Percentiles rank a stretch among this genome's conserved stretches.
Evolutionary conservation across 2,113 vertebrate species (phyloP).

Genomic region (Silurus meridionalis): DNA sequence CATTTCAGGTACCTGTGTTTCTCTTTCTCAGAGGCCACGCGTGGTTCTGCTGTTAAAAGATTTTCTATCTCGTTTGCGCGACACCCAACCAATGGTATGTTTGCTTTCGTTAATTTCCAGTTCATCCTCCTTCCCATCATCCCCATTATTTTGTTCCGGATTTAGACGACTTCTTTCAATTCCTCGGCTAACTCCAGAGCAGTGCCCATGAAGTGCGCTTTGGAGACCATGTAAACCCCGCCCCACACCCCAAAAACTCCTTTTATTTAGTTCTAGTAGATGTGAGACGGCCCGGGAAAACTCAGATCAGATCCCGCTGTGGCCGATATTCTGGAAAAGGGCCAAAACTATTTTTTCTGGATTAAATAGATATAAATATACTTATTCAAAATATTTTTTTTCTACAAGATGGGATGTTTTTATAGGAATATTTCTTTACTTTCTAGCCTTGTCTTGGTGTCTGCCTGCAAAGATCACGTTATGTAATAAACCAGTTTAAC

Average conservation of each 20-base stretch:
- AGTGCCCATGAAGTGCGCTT: constrained; percentile 33
- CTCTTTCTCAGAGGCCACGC: constrained; percentile 94
- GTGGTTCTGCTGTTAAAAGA: constrained; percentile 93
- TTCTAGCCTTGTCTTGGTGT: too few species aligned
- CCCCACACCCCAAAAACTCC: too few species aligned
- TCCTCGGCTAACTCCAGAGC: constrained; percentile 54
- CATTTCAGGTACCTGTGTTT: constrained; percentile 95
- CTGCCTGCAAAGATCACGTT: neutral
- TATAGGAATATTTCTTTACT: too few species aligned
- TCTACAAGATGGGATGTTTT: too few species aligned
- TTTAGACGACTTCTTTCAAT: constrained; percentile 72
- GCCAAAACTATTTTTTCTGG: too few species aligned
- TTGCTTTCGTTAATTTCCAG: constrained; percentile 86
- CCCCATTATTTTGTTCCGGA: constrained; percentile 70
- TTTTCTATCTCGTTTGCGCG: constrained; percentile 98
- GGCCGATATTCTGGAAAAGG: neutral
- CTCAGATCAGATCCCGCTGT: too few species aligned
- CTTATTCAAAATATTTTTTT: too few species aligned
- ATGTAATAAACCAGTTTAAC: neutral
- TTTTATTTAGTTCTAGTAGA: neutral
- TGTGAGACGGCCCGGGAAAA: neutral
- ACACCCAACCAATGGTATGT: constrained; percentile 98
- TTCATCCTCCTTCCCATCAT: constrained; percentile 60
- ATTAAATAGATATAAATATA: too few species aligned
- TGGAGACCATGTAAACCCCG: constrained; percentile 19